Conservation (phyloP, 2,888 invertebrate genomes). For the Xanthia togata region DNA sequence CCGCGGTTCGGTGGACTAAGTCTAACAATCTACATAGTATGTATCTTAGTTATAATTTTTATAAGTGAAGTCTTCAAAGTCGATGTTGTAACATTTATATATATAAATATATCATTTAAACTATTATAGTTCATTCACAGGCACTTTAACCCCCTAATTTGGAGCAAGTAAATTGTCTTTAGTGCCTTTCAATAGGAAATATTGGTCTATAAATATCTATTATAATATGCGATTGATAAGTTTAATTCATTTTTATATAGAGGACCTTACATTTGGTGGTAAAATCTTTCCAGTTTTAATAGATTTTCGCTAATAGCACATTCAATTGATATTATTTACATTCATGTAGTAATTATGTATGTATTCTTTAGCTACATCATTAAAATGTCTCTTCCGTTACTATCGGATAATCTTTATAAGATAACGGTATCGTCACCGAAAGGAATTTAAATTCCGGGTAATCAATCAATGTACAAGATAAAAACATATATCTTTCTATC, state of each 20-base stretch:
- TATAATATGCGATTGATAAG: neutral
- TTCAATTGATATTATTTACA: conserved; percentile 23
- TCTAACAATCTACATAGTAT: neutral
- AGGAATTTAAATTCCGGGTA: conserved; percentile 17
- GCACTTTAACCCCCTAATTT: neutral
- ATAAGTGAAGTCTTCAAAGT: neutral
- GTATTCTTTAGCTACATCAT: neutral
- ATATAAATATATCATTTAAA: neutral
- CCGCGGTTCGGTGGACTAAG: neutral
- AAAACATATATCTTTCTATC: neutral
- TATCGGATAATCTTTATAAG: neutral
- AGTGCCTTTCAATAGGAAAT: neutral
- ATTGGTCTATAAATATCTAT: neutral
- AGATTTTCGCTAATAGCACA: conserved; percentile 34
- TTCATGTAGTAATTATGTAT: conserved; percentile 8
- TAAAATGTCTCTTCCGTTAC: neutral
- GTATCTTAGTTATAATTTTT: neutral
- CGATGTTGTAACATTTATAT: neutral
- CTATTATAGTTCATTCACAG: neutral
- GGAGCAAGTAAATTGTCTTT: neutral
- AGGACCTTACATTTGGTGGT: neutral
- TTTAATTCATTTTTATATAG: neutral
- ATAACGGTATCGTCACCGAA: conserved; percentile 6
- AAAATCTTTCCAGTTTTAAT: neutral
- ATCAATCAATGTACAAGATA: neutral